These are phyloP conservation scores for Nasonia giraulti DNA, from an alignment of 1,140 invertebrate genomes.

Conservation along the genomic window DNA sequence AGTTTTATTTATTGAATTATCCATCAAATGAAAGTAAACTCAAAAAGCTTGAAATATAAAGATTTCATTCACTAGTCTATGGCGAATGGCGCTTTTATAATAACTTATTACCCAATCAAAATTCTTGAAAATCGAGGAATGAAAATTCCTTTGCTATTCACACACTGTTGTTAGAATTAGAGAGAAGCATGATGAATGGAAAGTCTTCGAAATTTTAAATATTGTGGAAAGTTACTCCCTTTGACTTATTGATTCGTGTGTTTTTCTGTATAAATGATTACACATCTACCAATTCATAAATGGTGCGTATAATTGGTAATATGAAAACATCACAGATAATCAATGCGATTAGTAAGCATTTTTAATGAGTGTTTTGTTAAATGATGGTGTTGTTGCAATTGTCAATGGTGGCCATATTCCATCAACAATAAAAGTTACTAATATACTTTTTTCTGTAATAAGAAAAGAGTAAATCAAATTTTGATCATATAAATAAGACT, in stretches of 20 bases:
- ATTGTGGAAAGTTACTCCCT: conserved; percentile 10
- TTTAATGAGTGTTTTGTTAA: conserved; percentile 39
- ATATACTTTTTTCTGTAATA: conserved; percentile 1
- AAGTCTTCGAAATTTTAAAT: conserved; percentile 14
- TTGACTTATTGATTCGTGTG: conserved; percentile 44
- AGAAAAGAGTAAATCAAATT: conserved; percentile 5
- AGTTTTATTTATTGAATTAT: conserved; percentile 35
- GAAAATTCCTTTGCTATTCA: background rate
- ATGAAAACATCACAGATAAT: conserved; percentile 30
- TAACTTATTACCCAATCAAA: background rate
- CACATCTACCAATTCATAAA: conserved; percentile 10
- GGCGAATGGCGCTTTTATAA: background rate
- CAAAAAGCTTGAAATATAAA: conserved; percentile 15
- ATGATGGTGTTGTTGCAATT: conserved; percentile 15
- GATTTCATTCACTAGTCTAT: conserved; percentile 1
- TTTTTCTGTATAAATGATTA: conserved; percentile 32
- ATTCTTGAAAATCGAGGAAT: background rate
- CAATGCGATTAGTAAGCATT: conserved; percentile 19
- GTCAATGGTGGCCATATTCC: conserved; percentile 44
- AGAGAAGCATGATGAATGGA: background rate
- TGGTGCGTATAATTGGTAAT: conserved; percentile 21
- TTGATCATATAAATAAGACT: background rate
- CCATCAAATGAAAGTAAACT: conserved; percentile 24
- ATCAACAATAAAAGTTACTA: conserved; percentile 37
- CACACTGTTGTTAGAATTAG: background rate